Evolutionary conservation across 2,797 vertebrate species (phyloP).

Genomic region (Anguilla megastoma): DNA sequence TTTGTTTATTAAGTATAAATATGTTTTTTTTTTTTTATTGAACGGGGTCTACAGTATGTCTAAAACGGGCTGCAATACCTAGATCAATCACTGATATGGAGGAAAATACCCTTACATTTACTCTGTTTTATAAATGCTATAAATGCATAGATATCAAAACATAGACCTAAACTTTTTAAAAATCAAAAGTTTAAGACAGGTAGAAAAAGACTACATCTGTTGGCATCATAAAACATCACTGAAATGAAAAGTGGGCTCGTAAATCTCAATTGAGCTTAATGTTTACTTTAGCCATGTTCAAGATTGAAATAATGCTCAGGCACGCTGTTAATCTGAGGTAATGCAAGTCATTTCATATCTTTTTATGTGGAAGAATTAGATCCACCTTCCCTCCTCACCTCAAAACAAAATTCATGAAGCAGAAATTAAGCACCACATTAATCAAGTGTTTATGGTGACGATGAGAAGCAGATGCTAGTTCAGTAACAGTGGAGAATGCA

Average conservation of each 20-base stretch:
- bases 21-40: no score
- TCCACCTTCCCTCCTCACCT: not conserved
- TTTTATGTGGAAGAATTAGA: not conserved
- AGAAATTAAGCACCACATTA: not conserved
- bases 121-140: no score
- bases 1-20: no score
- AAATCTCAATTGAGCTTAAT: not conserved
- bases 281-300: not conserved
- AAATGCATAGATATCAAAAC: not conserved
- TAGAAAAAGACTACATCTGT: slow-evolving; percentile 14
- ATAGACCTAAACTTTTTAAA: not conserved
- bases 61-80: no score
- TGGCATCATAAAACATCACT: not conserved
- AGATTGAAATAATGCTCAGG: not conserved
- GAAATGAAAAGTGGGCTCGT: not conserved
- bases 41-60: no score
- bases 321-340: not conserved
- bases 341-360: not conserved
- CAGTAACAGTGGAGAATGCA: not conserved
- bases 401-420: not conserved
- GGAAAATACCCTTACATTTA: no score
- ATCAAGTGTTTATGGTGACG: not conserved
- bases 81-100: no score
- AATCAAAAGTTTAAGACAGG: not conserved
- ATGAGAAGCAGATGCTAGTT: not conserved